Percentiles rank a stretch among this genome's conserved stretches.
Conservation (phyloP, 2,113 vertebrate genomes). For the Nycticorax nycticorax region DNA sequence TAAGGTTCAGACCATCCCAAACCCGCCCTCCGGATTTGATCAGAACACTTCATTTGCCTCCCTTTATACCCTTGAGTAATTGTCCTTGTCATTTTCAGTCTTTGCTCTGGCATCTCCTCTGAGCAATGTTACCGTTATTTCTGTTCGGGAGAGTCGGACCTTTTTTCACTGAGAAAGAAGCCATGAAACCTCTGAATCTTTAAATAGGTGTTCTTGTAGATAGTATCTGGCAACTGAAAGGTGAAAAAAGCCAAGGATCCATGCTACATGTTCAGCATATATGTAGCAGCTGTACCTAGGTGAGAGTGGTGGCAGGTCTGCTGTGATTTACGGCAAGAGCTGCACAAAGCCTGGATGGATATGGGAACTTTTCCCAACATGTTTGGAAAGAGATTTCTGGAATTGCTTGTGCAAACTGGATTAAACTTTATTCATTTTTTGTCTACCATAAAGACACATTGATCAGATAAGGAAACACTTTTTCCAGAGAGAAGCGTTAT, state of each 20-base stretch:
- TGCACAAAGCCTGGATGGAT: not conserved
- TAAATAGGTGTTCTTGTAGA: not conserved
- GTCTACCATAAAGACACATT: not conserved
- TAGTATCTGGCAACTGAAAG: not conserved
- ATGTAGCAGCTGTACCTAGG: rapidly evolving
- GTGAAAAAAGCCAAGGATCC: not conserved
- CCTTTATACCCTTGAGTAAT: not conserved
- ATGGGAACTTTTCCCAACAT: not conserved
- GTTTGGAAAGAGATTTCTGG: not conserved
- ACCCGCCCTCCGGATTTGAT: not conserved
- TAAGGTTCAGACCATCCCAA: not conserved
- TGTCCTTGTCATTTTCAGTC: not conserved
- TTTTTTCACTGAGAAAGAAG: not conserved
- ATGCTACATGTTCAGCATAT: rapidly evolving
- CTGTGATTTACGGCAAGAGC: not conserved
- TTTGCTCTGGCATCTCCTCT: not conserved
- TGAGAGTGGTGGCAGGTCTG: not conserved
- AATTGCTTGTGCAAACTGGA: not conserved
- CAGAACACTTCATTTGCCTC: not conserved
- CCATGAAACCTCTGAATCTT: not conserved
- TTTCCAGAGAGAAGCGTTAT: not conserved
- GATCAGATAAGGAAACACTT: not conserved
- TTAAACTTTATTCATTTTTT: not conserved
- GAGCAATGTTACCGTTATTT: not conserved
- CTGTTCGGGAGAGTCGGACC: not conserved